These are phyloP conservation scores for Borostomias antarcticus DNA, from an alignment of 2,797 vertebrate genomes.

Conservation along the genomic window DNA sequence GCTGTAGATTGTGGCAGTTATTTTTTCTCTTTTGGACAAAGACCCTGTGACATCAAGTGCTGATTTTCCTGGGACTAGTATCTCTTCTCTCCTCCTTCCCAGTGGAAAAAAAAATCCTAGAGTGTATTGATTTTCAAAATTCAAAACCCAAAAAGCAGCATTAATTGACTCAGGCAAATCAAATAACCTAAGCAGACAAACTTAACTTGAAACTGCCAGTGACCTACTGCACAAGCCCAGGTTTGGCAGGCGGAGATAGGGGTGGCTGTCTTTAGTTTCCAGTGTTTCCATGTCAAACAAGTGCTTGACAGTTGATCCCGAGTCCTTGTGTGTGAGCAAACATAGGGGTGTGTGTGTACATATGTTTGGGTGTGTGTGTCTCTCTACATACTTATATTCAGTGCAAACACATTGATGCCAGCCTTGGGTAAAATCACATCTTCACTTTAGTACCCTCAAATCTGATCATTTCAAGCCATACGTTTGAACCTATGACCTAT, in stretches of 20 bases:
- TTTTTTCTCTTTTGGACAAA: conserved; percentile 62
- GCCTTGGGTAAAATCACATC: conserved; percentile 61
- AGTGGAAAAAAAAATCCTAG: conserved; percentile 55
- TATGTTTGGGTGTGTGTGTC: conserved; percentile 60
- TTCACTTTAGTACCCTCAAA: conserved; percentile 48
- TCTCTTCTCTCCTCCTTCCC: conserved; percentile 34
- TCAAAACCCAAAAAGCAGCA: conserved; percentile 74
- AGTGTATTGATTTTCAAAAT: conserved; percentile 52
- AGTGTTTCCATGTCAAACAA: conserved; percentile 71
- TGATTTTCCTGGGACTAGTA: conserved; percentile 40
- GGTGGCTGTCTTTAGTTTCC: conserved; percentile 59
- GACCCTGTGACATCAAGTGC: conserved; percentile 64
- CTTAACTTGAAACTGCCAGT: conserved; percentile 47
- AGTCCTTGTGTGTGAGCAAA: conserved; percentile 68
- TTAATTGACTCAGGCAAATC: conserved; percentile 70
- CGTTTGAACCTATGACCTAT: conserved; percentile 60
- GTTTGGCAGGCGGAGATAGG: conserved; percentile 53
- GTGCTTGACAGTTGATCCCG: conserved; percentile 64
- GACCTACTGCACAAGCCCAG: conserved; percentile 45
- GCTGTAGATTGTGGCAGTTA: conserved; percentile 56
- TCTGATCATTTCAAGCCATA: conserved; percentile 58
- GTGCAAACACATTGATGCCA: conserved; percentile 77
- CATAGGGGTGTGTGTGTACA: conserved; percentile 51
- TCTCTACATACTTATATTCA: conserved; percentile 78
- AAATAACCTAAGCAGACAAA: conserved; percentile 54